These are phyloP conservation scores for Percopsis omiscomaycus DNA, from an alignment of 2,797 vertebrate genomes.

Conservation along the genomic window DNA sequence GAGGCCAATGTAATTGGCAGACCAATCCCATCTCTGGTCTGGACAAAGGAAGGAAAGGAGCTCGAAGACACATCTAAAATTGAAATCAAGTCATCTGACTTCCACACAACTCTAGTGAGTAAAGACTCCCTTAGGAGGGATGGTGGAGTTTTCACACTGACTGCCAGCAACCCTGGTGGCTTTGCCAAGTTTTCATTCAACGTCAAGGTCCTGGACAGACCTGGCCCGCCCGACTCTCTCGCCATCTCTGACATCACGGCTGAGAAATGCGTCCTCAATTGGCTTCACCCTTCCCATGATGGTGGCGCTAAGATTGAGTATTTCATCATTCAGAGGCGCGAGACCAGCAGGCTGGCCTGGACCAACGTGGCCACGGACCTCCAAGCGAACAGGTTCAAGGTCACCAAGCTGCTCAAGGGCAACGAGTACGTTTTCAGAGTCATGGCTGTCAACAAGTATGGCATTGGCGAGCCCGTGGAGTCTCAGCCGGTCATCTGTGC, in stretches of 20 bases:
- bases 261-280: conserved; percentile 96
- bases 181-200: conserved; percentile 96
- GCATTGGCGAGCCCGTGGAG: conserved; percentile 91
- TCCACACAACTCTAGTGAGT: conserved; percentile 86
- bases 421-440: conserved; percentile 98
- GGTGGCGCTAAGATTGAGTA: conserved; percentile 96
- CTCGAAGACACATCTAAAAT: conserved; percentile 90
- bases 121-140: conserved; percentile 93
- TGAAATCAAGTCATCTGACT: conserved; percentile 92
- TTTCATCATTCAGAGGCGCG: conserved; percentile 94
- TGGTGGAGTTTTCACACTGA: conserved; percentile 88
- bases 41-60: conserved; percentile 97
- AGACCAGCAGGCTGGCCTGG: conserved; percentile 97
- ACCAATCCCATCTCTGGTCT: conserved; percentile 89
- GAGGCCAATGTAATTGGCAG: conserved; percentile 91
- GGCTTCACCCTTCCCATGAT: conserved; percentile 93
- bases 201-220: conserved; percentile 95
- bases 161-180: conserved; percentile 95
- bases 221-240: conserved; percentile 93
- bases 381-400: conserved; percentile 92
- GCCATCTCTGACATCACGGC: conserved; percentile 85
- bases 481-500: conserved; percentile 88
- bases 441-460: conserved; percentile 99
- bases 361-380: conserved; percentile 93
- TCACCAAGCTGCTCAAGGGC: conserved; percentile 94